Base-by-base conservation (phyloP, 1,140 invertebrate genomes). In the Dreissena rostriformis region DNA sequence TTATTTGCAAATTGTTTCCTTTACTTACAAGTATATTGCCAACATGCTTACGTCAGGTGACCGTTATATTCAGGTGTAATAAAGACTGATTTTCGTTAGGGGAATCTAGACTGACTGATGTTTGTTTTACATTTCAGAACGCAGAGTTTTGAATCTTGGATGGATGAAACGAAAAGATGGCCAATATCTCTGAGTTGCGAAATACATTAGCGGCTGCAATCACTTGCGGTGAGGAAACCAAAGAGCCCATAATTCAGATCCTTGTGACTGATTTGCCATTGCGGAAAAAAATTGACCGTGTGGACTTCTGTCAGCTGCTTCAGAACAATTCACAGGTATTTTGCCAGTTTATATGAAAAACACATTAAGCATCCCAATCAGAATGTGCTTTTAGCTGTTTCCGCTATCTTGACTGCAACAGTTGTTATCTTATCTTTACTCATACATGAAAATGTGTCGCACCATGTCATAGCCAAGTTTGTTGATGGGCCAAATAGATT, bases 281-380 rank as follows among this genome's bases (percentile, higher is more conserved):
- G 7, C 22, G 28, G 29, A 57, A n/a, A 24, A 81, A 81, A 70
- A 73, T 81, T 26, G 10, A 17, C 28, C 15, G 29, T 52, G 10
- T 81, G 7, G 70, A 81, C 22, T 81, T 81, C 28, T 61, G 68
- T 28, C 11, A 29, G 12, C 55, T 81, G 15, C 22, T 81, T 10
- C 1, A 0, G 14, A 65, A 65, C 28, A 81, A 81, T 65, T 53
- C 71, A 12, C 53, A 81, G 79, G 79, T 81, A 61, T 17, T 14
- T 8, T 7, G 22, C 19, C 63, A 12, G 26, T 74, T 52, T 52
- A 55, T 15, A 22, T 55, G 15, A 22, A 29, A 17, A 26, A 22
- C 28, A 68, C 22, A 68, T 26, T 24, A n/a, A 29, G 17, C 15
- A 15, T 68, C 15, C 4, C 4, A 17, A 6, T 22, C 6, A 39